Conservation (phyloP, 2,797 vertebrate species). For the Steatocranus sp. region DNA sequence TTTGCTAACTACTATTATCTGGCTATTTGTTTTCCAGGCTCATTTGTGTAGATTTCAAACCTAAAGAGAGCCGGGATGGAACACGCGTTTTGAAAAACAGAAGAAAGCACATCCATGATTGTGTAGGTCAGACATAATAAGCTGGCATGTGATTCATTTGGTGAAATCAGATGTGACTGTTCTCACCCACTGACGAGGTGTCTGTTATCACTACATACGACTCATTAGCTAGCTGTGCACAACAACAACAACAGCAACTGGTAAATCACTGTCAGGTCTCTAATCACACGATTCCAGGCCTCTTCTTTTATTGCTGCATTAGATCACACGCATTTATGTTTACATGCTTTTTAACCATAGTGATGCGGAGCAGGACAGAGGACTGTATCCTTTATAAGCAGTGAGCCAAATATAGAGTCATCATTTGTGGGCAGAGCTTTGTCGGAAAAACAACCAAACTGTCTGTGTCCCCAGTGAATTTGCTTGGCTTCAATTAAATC, state of each 20-base stretch:
- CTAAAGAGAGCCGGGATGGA: neutral
- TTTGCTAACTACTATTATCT: neutral
- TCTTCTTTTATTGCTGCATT: neutral
- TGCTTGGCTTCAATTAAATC: constrained; percentile 47
- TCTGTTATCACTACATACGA: neutral
- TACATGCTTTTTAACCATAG: neutral
- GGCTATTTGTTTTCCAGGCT: neutral
- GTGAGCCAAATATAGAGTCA: constrained; percentile 19
- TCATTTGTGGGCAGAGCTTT: constrained; percentile 34
- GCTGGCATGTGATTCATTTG: neutral
- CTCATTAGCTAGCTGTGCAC: neutral
- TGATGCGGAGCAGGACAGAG: neutral
- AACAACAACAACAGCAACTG: neutral
- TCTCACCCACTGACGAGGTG: neutral
- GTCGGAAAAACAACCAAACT: constrained; percentile 21
- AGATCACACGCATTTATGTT: neutral
- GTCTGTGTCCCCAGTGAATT: constrained; percentile 25
- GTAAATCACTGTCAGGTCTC: neutral
- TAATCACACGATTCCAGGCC: neutral
- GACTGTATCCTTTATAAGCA: neutral
- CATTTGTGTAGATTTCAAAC: neutral
- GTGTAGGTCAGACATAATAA: neutral
- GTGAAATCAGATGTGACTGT: neutral
- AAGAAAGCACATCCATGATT: neutral
- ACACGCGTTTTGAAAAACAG: neutral